phyloP scores from a whole-genome alignment of 2,113 vertebrate genomes.

The Narcine bancroftii region DNA sequence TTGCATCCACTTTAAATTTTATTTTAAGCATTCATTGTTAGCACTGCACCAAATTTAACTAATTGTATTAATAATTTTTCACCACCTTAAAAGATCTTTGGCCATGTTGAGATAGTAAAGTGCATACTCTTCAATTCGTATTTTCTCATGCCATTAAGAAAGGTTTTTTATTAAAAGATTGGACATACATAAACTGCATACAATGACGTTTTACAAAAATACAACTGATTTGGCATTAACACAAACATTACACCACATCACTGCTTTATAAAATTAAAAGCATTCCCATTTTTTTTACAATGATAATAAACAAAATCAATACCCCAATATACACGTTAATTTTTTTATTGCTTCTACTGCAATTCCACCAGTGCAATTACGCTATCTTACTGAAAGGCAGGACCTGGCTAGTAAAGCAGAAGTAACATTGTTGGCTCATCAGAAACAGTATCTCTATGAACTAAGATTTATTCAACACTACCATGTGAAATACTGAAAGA shows the following conservation, averaged over 20 bases:
- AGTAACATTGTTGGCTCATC: slow-evolving; percentile 7
- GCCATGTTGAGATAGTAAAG: background rate
- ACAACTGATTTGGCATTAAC: slow-evolving; percentile 35
- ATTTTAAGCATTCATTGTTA: background rate
- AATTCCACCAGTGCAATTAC: slow-evolving; percentile 34
- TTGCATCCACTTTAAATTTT: background rate
- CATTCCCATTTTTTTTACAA: slow-evolving; percentile 15
- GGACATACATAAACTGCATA: slow-evolving; percentile 35
- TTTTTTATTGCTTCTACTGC: slow-evolving; percentile 22
- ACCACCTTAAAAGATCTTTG: background rate
- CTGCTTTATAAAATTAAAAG: slow-evolving; percentile 20
- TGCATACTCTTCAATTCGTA: background rate
- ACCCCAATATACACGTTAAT: background rate
- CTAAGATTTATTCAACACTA: background rate
- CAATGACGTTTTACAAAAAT: slow-evolving; percentile 36
- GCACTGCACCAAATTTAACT: background rate
- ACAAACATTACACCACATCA: slow-evolving; percentile 29
- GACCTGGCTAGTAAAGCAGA: background rate
- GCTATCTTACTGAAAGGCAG: slow-evolving; percentile 9
- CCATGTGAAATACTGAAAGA: background rate
- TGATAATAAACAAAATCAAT: slow-evolving; percentile 23
- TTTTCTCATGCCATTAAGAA: background rate
- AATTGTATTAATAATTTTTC: background rate
- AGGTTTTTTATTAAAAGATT: slow-evolving; percentile 32
- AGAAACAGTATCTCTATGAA: background rate